Evolutionary conservation across 2,888 invertebrate genomes (phyloP).

Genomic region (Ectropis crepuscularia): DNA sequence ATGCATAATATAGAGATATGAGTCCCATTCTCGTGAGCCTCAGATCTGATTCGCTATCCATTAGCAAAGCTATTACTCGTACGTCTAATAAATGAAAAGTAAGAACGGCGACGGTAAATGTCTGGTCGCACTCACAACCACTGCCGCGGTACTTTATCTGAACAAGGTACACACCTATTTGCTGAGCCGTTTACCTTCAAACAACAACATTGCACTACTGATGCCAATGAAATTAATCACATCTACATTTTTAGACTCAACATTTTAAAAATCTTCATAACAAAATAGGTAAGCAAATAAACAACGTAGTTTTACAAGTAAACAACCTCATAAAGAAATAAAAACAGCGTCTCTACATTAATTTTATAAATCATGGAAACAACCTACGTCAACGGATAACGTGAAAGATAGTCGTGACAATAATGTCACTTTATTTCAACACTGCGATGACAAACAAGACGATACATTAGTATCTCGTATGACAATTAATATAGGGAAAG

Average conservation of each 20-base stretch:
- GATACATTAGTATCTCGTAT: conserved; percentile 40
- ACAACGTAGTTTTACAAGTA: conserved; percentile 12
- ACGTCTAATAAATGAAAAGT: conserved; percentile 31
- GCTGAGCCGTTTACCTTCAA: conserved; percentile 35
- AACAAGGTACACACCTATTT: conserved; percentile 27
- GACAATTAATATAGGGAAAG: conserved; percentile 42
- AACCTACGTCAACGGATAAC: conserved; percentile 1
- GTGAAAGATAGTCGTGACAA: conserved; percentile 20
- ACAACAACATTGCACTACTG: conserved; percentile 22
- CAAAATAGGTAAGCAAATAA: conserved; percentile 1
- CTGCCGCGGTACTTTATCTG: conserved; percentile 18
- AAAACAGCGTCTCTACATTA: conserved; percentile 1
- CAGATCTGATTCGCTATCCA: conserved; percentile 33
- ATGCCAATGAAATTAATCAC: conserved; percentile 17
- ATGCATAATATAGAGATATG: conserved; percentile 20
- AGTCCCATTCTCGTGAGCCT: neutral
- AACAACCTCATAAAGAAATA: conserved; percentile 22
- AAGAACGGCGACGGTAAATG: conserved; percentile 30
- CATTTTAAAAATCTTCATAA: conserved; percentile 12
- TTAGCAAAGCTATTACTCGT: conserved; percentile 31
- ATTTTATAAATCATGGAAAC: conserved; percentile 9
- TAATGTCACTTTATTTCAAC: conserved; percentile 40
- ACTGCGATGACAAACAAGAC: conserved; percentile 49
- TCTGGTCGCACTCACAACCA: conserved; percentile 21
- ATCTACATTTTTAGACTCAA: conserved; percentile 9